phyloP scores from a whole-genome alignment of 2,113 vertebrate species.

The Patagioenas fasciata region DNA sequence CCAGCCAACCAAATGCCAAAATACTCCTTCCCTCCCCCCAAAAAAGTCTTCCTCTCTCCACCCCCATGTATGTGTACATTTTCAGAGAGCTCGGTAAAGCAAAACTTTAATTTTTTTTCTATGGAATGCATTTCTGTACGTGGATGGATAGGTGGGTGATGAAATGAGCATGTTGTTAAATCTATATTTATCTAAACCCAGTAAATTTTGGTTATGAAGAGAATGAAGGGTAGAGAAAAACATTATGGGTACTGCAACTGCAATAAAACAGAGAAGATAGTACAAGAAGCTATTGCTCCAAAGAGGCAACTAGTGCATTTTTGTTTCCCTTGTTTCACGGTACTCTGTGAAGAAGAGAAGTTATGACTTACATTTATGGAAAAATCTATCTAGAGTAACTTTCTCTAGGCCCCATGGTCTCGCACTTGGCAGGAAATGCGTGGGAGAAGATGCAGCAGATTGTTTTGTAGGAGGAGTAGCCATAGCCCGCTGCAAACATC shows the following conservation, averaged over 20 bases:
- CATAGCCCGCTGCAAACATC: not conserved
- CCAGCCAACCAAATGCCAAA: too few relatives aligned
- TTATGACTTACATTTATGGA: conserved; percentile 3
- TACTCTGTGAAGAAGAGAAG: not conserved
- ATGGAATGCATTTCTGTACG: not conserved
- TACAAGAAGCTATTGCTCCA: not conserved
- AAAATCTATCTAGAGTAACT: not conserved
- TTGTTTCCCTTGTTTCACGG: not conserved
- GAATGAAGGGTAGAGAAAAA: not conserved
- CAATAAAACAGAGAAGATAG: not conserved
- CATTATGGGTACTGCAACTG: not conserved
- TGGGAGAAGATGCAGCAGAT: conserved; percentile 36
- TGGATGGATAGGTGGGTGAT: not conserved
- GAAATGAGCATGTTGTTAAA: not conserved
- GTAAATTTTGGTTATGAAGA: not conserved
- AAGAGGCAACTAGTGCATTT: not conserved
- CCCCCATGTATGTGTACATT: too few relatives aligned
- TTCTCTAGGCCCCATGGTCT: not conserved
- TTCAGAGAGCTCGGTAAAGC: not conserved
- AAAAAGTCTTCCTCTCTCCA: not conserved
- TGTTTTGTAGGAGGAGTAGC: not conserved
- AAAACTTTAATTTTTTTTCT: not conserved
- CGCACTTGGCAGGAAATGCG: conserved; percentile 12
- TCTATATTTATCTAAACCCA: not conserved
- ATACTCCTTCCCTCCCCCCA: too few relatives aligned